Conservation (phyloP, 2,797 vertebrate species). For the Diplodus sargus region DNA sequence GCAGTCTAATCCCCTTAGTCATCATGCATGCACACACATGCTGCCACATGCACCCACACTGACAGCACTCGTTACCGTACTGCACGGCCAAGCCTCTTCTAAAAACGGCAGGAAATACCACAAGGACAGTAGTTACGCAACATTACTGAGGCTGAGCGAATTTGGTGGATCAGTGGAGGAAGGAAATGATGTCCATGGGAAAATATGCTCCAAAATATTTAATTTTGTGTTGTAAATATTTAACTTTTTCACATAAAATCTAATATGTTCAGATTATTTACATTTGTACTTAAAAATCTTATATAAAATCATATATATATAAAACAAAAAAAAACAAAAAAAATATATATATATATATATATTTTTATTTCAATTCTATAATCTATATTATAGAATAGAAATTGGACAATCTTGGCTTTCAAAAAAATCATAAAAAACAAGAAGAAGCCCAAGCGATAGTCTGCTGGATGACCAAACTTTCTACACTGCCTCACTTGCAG, state of each 20-base stretch:
- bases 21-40: conserved; percentile 1
- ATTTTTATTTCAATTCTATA: too few species aligned
- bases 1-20: conserved; percentile 59
- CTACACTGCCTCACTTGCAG: background rate
- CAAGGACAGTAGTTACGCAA: background rate
- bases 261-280: conserved; percentile 17
- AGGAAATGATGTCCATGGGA: background rate
- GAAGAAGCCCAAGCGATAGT: background rate
- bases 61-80: background rate
- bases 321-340: too few species aligned
- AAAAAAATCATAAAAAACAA: background rate
- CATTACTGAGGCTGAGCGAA: background rate
- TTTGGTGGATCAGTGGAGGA: background rate
- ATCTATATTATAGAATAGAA: too few species aligned
- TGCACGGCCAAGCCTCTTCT: background rate
- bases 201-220: conserved; percentile 5
- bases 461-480: background rate
- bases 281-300: conserved; percentile 6
- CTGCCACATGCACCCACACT: background rate
- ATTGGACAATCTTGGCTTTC: background rate
- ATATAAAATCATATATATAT: too few species aligned
- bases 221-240: conserved; percentile 10
- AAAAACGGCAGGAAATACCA: background rate
- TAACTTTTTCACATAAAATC: conserved; percentile 20
- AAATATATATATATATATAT: too few species aligned